Conservation (phyloP, 2,888 invertebrate genomes). For the Patella caerulea region DNA sequence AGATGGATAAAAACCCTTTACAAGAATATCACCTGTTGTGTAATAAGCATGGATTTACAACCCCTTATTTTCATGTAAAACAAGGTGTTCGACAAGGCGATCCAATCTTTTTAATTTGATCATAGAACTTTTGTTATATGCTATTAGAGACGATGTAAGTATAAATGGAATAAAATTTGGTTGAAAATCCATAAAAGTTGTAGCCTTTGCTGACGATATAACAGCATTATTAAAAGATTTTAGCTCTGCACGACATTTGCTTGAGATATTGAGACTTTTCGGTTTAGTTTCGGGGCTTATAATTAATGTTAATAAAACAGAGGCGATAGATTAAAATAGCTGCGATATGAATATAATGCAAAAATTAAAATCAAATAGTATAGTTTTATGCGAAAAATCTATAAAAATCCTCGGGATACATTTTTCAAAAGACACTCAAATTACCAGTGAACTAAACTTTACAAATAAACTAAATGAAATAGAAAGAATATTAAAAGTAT, state of each 20-base stretch:
- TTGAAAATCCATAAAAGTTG: not conserved
- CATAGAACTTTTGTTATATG: not conserved
- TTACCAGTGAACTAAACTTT: constrained; percentile 1
- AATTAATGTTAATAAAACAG: constrained; percentile 8
- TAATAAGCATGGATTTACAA: not conserved
- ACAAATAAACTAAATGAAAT: not conserved
- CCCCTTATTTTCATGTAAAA: not conserved
- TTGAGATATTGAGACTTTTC: not conserved
- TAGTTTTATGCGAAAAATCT: not conserved
- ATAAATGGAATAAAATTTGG: constrained; percentile 8
- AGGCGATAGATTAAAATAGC: not conserved
- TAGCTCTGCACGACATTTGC: not conserved
- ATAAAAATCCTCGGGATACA: constrained; percentile 1
- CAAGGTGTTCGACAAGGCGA: not conserved
- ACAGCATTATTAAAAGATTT: not conserved
- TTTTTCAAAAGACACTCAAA: not conserved
- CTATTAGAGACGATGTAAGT: not conserved
- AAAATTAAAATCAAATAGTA: not conserved
- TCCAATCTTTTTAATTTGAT: not conserved
- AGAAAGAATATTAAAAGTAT: not conserved
- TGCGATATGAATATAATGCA: not conserved
- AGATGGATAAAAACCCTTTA: not conserved
- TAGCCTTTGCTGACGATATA: constrained; percentile 5
- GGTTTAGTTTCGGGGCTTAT: not conserved
- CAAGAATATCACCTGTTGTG: not conserved